Conservation (phyloP, 2,888 invertebrate genomes). For the Standfussiana lucernea region DNA sequence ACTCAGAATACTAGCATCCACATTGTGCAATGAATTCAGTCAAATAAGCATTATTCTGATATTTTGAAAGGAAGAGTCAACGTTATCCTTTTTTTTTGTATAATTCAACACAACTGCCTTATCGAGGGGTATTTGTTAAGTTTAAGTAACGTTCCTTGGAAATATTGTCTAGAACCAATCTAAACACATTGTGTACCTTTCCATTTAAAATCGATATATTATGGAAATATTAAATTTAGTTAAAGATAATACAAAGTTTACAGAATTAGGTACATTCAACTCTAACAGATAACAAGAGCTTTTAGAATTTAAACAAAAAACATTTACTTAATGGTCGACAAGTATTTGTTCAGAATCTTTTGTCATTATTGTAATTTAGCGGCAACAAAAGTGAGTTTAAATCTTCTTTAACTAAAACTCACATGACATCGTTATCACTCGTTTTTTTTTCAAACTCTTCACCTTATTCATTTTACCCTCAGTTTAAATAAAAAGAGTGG, state of each 20-base stretch:
- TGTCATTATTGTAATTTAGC: conserved; percentile 22
- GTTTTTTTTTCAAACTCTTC: conserved; percentile 16
- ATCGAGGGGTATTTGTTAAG: conserved; percentile 10
- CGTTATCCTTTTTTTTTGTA: neutral
- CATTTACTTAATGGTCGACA: conserved; percentile 16
- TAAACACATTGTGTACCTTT: conserved; percentile 8
- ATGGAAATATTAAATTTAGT: conserved; percentile 21
- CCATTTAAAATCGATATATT: conserved; percentile 34
- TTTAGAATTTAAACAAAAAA: conserved; percentile 19
- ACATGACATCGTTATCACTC: conserved; percentile 11
- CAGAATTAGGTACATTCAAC: conserved; percentile 18
- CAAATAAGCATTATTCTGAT: neutral
- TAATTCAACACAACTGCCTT: conserved; percentile 12
- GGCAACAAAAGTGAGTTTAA: conserved; percentile 27
- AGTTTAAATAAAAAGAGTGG: conserved; percentile 70
- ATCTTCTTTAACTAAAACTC: neutral
- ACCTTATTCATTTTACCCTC: conserved; percentile 67
- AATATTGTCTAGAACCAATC: conserved; percentile 22
- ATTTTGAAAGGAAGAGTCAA: neutral
- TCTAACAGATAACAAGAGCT: conserved; percentile 45
- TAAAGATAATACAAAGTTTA: conserved; percentile 43
- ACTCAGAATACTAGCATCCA: neutral
- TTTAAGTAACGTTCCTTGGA: conserved; percentile 11
- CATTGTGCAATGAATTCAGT: neutral
- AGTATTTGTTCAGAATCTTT: conserved; percentile 55